Conservation (phyloP, 35 echinoderm and acorn worm genomes). For the Heliocidaris tuberculata region DNA sequence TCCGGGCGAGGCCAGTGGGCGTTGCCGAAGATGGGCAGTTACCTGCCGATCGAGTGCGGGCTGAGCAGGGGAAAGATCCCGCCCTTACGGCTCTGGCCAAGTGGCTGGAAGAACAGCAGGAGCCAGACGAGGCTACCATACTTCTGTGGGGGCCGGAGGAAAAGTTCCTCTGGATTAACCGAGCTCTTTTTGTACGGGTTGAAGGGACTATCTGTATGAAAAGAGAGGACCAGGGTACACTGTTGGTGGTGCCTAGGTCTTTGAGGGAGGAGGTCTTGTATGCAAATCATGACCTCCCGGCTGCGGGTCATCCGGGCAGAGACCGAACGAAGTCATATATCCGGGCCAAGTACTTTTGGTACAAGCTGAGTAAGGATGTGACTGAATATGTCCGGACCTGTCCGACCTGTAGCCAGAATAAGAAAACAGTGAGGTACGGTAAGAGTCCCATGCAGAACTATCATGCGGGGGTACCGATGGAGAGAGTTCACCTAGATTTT, state of each 20-base stretch:
- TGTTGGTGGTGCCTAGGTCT: not conserved
- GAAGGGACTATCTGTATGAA: not conserved
- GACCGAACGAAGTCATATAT: not conserved
- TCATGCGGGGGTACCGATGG: no score
- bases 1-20: no score
- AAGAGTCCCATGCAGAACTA: no score
- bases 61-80: not conserved
- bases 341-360: no score
- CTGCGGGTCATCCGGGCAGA: not conserved
- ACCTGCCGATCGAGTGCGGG: not conserved
- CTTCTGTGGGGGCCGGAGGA: not conserved
- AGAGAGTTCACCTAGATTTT: no score
- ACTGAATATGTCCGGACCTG: no score
- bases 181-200: not conserved
- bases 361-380: no score
- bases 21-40: no score
- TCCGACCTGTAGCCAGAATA: no score
- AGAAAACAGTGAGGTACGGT: no score
- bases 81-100: not conserved
- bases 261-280: not conserved
- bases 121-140: not conserved
- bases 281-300: not conserved
- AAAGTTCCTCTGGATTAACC: slow-evolving; percentile 14
- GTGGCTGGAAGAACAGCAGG: not conserved
- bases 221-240: not conserved